Conservation (phyloP, 2,888 invertebrate genomes). For the Hybos culiciformis region DNA sequence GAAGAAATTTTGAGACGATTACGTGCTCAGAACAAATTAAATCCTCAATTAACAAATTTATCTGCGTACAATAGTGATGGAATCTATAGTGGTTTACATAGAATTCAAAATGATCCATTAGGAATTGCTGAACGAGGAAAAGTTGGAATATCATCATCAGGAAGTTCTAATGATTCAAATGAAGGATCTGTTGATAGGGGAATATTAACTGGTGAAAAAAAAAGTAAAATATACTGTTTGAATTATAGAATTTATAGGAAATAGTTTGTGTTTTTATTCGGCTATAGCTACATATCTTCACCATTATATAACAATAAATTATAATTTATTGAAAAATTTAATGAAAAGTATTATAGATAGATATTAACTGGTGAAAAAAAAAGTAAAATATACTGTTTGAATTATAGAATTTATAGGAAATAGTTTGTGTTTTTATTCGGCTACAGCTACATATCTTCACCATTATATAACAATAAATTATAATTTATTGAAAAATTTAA, state of each 20-base stretch:
- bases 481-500: background rate
- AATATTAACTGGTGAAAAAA: conserved; percentile 29
- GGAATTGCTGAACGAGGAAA: conserved; percentile 35
- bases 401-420: no score
- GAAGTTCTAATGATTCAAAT: conserved; percentile 36
- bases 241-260: no score
- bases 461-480: background rate
- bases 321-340: background rate
- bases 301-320: background rate
- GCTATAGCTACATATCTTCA: background rate
- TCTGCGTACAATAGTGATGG: conserved; percentile 20
- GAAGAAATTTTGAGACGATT: conserved; percentile 47
- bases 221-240: conserved; percentile 21
- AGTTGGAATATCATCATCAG: conserved; percentile 34
- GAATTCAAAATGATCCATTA: conserved; percentile 34
- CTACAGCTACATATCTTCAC: background rate
- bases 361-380: conserved; percentile 31
- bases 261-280: no score
- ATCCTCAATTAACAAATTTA: conserved; percentile 24
- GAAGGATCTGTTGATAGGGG: conserved; percentile 35
- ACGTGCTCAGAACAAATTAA: conserved; percentile 37
- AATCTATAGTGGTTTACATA: conserved; percentile 31
- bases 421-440: no score
- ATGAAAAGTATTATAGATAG: conserved; percentile 21
- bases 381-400: conserved; percentile 19